Conservation (phyloP, 2,113 vertebrate species). For the Ageneiosus marmoratus region DNA sequence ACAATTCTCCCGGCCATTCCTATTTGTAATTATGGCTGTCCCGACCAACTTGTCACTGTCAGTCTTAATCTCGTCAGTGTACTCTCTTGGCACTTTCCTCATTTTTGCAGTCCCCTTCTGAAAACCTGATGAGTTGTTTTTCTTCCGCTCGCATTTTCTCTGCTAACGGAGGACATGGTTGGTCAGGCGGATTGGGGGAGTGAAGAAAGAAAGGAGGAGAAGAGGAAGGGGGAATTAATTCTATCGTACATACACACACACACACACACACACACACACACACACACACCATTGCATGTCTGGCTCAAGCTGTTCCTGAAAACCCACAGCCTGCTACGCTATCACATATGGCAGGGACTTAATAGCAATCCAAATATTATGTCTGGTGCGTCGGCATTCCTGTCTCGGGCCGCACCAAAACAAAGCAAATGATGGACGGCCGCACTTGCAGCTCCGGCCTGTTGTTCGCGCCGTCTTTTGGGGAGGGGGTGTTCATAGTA, state of each 20-base stretch:
- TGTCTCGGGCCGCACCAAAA: conserved; percentile 73
- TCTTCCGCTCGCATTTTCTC: conserved; percentile 2
- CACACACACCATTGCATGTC: conserved; percentile 31
- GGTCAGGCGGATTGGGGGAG: conserved; percentile 23
- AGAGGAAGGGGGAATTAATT: conserved; percentile 46
- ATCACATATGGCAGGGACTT: conserved; percentile 65
- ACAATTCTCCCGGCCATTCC: conserved; percentile 46
- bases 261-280: conserved; percentile 26
- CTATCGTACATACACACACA: conserved; percentile 15
- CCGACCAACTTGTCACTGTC: conserved; percentile 43
- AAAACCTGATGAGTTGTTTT: conserved; percentile 43
- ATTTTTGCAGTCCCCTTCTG: not conserved
- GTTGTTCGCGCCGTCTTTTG: conserved; percentile 12
- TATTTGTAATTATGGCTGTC: conserved; percentile 52
- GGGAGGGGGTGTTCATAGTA: not conserved
- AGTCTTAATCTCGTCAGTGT: conserved; percentile 55
- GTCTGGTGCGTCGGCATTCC: conserved; percentile 79
- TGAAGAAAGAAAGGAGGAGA: conserved; percentile 28
- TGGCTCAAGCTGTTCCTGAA: conserved; percentile 55
- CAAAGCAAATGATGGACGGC: conserved; percentile 63
- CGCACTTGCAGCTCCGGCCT: conserved; percentile 40
- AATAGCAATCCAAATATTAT: conserved; percentile 81
- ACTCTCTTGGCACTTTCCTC: conserved; percentile 3
- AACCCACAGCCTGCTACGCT: conserved; percentile 61
- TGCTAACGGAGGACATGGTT: conserved; percentile 9